These are phyloP conservation scores for Tichodroma muraria DNA, from an alignment of 2,113 vertebrate species.

Conservation along the genomic window DNA sequence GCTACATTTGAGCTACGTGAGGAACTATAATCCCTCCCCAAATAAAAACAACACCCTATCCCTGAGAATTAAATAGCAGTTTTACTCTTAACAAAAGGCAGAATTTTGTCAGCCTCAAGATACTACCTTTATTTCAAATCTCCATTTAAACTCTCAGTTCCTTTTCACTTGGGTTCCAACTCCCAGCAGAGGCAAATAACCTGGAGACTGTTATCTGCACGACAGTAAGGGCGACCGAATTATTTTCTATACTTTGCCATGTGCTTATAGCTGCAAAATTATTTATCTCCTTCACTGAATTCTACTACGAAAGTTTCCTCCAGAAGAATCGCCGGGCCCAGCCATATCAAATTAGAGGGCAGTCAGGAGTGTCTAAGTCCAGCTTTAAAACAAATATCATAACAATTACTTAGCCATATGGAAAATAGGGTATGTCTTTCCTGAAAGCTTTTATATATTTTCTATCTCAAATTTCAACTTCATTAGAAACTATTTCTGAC, in stretches of 20 bases:
- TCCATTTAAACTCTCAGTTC: constrained; percentile 26
- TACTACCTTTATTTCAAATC: constrained; percentile 39
- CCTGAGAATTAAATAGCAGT: neutral
- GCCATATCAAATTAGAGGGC: constrained; percentile 73
- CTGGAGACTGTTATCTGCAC: constrained; percentile 1
- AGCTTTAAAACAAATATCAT: constrained; percentile 76
- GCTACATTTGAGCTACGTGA: neutral
- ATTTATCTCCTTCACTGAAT: constrained; percentile 71
- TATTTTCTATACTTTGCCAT: constrained; percentile 61
- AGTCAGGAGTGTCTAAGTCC: constrained; percentile 74
- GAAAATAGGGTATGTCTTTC: constrained; percentile 70
- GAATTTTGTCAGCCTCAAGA: neutral
- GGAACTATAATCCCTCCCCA: neutral
- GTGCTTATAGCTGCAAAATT: constrained; percentile 67
- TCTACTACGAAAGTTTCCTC: constrained; percentile 66
- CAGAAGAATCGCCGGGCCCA: constrained; percentile 67
- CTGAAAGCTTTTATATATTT: constrained; percentile 67
- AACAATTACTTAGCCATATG: constrained; percentile 74
- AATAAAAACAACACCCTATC: neutral
- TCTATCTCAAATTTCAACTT: constrained; percentile 70
- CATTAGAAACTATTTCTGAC: constrained; percentile 69
- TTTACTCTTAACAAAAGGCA: neutral
- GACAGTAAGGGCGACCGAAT: constrained; percentile 26
- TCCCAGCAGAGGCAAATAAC: constrained; percentile 43
- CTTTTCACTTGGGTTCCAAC: constrained; percentile 41